phyloP scores from a whole-genome alignment of 1,140 invertebrate genomes.

The Dysdera silvatica region DNA sequence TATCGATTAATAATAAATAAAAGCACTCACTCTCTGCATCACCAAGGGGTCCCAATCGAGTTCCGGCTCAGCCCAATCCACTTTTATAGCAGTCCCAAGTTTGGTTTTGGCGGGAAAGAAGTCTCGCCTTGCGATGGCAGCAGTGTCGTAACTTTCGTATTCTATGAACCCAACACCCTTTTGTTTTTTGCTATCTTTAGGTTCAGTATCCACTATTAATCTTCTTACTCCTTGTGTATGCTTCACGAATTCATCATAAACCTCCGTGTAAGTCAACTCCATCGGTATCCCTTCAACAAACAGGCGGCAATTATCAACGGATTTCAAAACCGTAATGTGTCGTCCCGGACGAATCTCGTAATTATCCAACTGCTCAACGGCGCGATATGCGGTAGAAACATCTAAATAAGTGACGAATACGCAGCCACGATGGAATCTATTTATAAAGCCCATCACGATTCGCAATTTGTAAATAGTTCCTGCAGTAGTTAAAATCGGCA shows the following conservation, averaged over 20 bases:
- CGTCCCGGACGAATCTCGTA: conserved; percentile 98
- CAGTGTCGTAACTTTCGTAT: conserved; percentile 65
- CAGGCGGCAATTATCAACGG: conserved; percentile 98
- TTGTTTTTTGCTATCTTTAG: conserved; percentile 56
- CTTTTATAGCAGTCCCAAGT: conserved; percentile 61
- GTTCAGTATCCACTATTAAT: conserved; percentile 62
- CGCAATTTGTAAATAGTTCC: conserved; percentile 51
- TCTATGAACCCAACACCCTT: conserved; percentile 78
- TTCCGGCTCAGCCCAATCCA: conserved; percentile 81
- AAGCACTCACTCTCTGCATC: conserved; percentile 56
- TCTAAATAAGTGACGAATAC: conserved; percentile 50
- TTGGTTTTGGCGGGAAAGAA: conserved; percentile 60
- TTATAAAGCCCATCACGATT: conserved; percentile 49
- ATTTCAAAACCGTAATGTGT: conserved; percentile 98
- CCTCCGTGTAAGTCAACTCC: conserved; percentile 97
- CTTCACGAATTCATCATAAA: conserved; percentile 53
- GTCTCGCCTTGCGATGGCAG: conserved; percentile 67
- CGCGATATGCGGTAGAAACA: conserved; percentile 43
- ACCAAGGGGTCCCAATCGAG: conserved; percentile 62
- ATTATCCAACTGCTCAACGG: conserved; percentile 35
- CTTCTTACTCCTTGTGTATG: conserved; percentile 59
- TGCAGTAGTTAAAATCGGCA: conserved; percentile 48
- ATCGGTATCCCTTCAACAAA: conserved; percentile 99
- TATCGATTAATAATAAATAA: conserved; percentile 10
- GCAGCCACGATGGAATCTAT: conserved; percentile 51